A percentile compares a stretch with the other conserved stretches of the same genome.
Evolutionary conservation across 2,888 invertebrate genomes (phyloP).

Genomic region (Oscheius onirici): DNA sequence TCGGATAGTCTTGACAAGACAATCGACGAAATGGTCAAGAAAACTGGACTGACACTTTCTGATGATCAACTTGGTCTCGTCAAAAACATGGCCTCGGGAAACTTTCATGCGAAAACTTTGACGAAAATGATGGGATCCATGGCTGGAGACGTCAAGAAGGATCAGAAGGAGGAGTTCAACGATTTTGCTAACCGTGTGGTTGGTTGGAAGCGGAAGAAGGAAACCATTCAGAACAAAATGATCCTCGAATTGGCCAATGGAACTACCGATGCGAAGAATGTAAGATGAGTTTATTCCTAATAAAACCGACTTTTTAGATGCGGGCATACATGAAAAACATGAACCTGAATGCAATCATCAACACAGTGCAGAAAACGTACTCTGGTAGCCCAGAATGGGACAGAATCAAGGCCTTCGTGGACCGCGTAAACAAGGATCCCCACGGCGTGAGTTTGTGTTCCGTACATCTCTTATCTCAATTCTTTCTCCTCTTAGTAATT

Average conservation of each 20-base stretch:
- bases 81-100: background rate
- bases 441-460: too few species aligned
- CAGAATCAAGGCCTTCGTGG: background rate
- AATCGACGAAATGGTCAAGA: background rate
- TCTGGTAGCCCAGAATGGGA: conserved; percentile 4
- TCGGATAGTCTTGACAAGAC: background rate
- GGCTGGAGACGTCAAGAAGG: background rate
- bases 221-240: background rate
- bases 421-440: background rate
- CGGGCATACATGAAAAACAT: background rate
- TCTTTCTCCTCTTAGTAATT: too few species aligned
- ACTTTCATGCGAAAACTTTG: background rate
- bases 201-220: conserved; percentile 6
- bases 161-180: conserved; percentile 1
- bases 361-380: background rate
- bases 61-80: background rate
- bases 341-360: conserved; percentile 8
- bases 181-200: background rate
- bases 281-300: background rate
- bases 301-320: conserved; percentile 3
- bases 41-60: background rate
- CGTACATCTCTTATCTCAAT: background rate
- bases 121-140: background rate
- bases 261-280: background rate
- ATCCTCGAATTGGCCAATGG: background rate